Evolutionary conservation across 2,113 vertebrate species (phyloP), one percentile per base, ranked within the genome.

Genomic region (Actenoides lindsayi): DNA sequence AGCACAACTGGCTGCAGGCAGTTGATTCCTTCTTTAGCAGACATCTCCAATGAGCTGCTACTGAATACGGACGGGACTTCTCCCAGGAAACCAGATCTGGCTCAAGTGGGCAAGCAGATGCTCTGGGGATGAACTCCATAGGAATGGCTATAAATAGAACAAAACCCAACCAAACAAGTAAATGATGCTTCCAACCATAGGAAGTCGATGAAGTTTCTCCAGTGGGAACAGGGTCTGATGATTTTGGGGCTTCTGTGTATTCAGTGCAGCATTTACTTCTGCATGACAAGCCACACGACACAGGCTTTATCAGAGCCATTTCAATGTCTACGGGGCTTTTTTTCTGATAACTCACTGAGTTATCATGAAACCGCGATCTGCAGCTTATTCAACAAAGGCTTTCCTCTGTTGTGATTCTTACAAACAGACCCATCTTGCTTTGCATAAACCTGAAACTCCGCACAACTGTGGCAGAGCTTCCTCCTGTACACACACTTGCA

Each of bases 91-190:
- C 14, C 41, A 89, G 69, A 92, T 96, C 83, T 92, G 64, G 33
- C 56, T 81, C 69, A 48, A 59, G 39, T 4, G 50, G 90, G 41
- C 39, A 83, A 33, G 74, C 48, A 83, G 78, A 91, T 82, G 53
- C 71, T 82, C 33, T 1, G 2, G 44, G 44, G 33, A 91, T 81
- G 57, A 92, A 25, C 57, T 91, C 31, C 53, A 28, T 53, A 87
- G 59, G 79, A 92, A 95, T 76, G 69, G 35, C 56, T 94, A 83
- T 87, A 82, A 94, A 96, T 82, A 92, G 74, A 92, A 69, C 37
- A 93, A 95, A 82, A 83, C 82, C 63, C 24, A 89, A 92, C 83
- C 54, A 96, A 91, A 69, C 80, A 81, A 70, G 19, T 6, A 33
- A 84, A 35, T 21, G 33, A 11, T 3, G 1, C 20, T 90, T 71